A percentile compares a stretch with the other conserved stretches of the same genome.
Evolutionary conservation across 2,797 vertebrate species (phyloP).

Genomic region (Kryptolebias ocellatus): DNA sequence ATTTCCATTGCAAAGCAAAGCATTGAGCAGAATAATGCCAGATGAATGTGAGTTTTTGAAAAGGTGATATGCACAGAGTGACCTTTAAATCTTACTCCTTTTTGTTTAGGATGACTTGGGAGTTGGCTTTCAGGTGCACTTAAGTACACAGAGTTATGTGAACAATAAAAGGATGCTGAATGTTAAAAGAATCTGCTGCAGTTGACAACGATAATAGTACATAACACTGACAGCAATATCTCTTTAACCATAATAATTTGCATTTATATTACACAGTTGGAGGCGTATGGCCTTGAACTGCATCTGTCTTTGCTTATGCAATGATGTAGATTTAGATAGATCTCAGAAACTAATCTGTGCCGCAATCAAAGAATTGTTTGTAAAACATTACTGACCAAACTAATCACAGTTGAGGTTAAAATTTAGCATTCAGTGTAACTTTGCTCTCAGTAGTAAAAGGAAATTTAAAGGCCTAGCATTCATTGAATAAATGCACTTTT

Average conservation of each 20-base stretch:
- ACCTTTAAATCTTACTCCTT: constrained; percentile 65
- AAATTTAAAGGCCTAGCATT: too few relatives aligned
- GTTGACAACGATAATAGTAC: constrained; percentile 44
- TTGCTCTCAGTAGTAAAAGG: constrained; percentile 8
- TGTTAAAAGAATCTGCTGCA: constrained; percentile 44
- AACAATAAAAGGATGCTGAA: constrained; percentile 48
- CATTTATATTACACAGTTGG: constrained; percentile 66
- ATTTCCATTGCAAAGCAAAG: constrained; percentile 69
- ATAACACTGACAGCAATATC: constrained; percentile 50
- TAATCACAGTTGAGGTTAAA: constrained; percentile 5
- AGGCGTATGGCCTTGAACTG: constrained; percentile 47
- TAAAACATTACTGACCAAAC: constrained; percentile 24
- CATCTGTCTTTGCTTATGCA: constrained; percentile 38
- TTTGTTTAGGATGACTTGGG: constrained; percentile 41
- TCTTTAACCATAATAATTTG: constrained; percentile 57
- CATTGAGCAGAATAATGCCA: constrained; percentile 57
- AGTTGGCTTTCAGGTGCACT: constrained; percentile 45
- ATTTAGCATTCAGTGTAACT: constrained; percentile 21
- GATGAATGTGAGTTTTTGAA: constrained; percentile 60
- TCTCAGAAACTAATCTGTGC: constrained; percentile 40
- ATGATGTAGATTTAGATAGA: constrained; percentile 46
- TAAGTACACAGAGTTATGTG: constrained; percentile 25
- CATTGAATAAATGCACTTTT: too few relatives aligned
- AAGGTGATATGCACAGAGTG: constrained; percentile 64
- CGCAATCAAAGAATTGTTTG: constrained; percentile 53